phyloP scores from a whole-genome alignment of 1,140 invertebrate species.

The Cydia fagiglandana region DNA sequence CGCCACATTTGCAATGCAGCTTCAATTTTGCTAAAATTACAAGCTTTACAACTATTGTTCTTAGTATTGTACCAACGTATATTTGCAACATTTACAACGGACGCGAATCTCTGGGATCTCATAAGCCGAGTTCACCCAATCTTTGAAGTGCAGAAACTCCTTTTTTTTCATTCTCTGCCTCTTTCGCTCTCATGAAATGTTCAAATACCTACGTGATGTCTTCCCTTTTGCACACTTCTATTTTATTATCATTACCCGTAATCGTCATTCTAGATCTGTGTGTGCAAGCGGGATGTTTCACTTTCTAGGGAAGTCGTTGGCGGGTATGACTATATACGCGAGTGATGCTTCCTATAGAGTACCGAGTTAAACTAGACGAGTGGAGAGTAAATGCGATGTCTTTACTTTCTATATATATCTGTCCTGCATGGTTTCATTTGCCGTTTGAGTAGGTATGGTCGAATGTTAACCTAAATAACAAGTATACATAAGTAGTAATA shows the following conservation, averaged over 20 bases:
- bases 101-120: too few relatives aligned
- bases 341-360: slow-evolving; percentile 8
- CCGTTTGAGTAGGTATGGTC: background rate
- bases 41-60: too few relatives aligned
- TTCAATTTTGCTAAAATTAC: too few relatives aligned
- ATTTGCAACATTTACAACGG: too few relatives aligned
- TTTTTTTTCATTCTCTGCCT: too few relatives aligned
- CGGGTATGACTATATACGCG: background rate
- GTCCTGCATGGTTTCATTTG: background rate
- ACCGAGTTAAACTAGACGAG: background rate
- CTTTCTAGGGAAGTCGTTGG: slow-evolving; percentile 11
- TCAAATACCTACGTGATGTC: too few relatives aligned
- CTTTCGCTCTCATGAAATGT: too few relatives aligned
- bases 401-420: background rate
- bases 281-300: background rate
- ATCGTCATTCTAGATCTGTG: background rate
- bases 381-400: background rate
- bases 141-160: too few relatives aligned
- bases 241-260: background rate
- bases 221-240: background rate
- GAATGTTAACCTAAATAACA: background rate
- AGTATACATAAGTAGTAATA: background rate
- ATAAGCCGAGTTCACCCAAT: too few relatives aligned
- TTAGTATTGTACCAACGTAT: too few relatives aligned
- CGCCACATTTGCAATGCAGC: too few relatives aligned